These are phyloP conservation scores for Alectura lathami DNA, from an alignment of 2,113 vertebrate species.

Conservation along the genomic window DNA sequence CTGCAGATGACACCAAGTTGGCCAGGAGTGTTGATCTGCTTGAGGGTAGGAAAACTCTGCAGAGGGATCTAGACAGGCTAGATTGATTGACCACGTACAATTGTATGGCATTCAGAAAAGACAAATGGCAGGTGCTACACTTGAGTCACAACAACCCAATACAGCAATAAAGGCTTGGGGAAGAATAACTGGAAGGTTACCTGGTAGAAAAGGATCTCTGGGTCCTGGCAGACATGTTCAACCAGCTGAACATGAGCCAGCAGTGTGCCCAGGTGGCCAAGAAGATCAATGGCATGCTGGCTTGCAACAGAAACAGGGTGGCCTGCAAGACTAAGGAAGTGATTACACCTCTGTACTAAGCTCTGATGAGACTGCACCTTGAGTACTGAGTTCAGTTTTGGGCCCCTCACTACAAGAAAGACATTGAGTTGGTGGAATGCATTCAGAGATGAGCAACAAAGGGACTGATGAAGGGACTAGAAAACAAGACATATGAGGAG, in stretches of 20 bases:
- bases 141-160: not conserved
- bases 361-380: not conserved
- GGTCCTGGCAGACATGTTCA: too few species aligned
- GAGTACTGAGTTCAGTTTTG: too few species aligned
- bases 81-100: not conserved
- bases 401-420: too few species aligned
- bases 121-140: not conserved
- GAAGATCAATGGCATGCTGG: not conserved
- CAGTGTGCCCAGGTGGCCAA: too few species aligned
- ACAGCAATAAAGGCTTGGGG: not conserved
- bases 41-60: not conserved
- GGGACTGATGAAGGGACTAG: too few species aligned
- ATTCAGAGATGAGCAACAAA: too few species aligned
- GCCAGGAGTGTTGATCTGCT: not conserved
- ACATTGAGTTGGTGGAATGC: too few species aligned
- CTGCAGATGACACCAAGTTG: too few species aligned
- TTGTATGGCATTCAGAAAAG: not conserved
- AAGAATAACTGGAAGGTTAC: not conserved
- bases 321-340: not conserved
- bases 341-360: not conserved
- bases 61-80: not conserved
- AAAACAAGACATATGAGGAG: too few species aligned
- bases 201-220: not conserved
- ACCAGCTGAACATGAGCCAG: not conserved
- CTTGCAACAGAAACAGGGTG: too few species aligned